Percentiles rank a stretch among this genome's conserved stretches.
Conservation (phyloP, 1,140 invertebrate species). For the Druon quercuslanigerum region DNA sequence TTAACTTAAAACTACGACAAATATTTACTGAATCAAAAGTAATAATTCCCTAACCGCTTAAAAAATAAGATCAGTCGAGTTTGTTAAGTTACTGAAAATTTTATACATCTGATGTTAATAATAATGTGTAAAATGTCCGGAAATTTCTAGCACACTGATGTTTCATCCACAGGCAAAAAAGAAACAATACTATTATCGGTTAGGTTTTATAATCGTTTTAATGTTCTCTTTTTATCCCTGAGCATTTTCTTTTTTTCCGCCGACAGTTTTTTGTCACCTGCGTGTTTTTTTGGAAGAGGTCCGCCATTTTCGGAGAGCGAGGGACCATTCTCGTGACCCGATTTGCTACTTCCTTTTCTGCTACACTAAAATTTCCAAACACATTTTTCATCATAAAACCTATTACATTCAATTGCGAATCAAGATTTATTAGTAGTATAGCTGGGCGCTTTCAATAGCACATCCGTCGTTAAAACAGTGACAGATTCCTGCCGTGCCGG, state of each 20-base stretch:
- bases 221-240: slow-evolving; percentile 90
- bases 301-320: slow-evolving; percentile 77
- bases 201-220: slow-evolving; percentile 88
- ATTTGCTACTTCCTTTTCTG: slow-evolving; percentile 66
- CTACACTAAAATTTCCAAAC: slow-evolving; percentile 56
- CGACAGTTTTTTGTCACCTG: slow-evolving; percentile 86
- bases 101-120: slow-evolving; percentile 53
- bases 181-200: too few species aligned
- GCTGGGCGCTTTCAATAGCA: too few species aligned
- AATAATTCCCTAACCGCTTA: slow-evolving; percentile 49
- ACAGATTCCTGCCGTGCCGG: too few species aligned
- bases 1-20: slow-evolving; percentile 47
- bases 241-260: slow-evolving; percentile 86
- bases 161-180: slow-evolving; percentile 34
- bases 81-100: slow-evolving; percentile 39
- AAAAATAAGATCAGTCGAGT: slow-evolving; percentile 49
- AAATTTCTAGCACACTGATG: slow-evolving; percentile 53
- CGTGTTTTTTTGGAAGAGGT: slow-evolving; percentile 89
- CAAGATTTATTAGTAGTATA: not conserved
- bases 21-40: slow-evolving; percentile 42
- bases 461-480: too few species aligned
- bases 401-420: not conserved
- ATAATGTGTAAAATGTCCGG: slow-evolving; percentile 52
- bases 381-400: not conserved
- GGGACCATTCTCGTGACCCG: slow-evolving; percentile 64